Evolutionary conservation across 1,140 invertebrate genomes (phyloP), one percentile per base, ranked within the genome.

Genomic region (Chrysomallon squamiferum): DNA sequence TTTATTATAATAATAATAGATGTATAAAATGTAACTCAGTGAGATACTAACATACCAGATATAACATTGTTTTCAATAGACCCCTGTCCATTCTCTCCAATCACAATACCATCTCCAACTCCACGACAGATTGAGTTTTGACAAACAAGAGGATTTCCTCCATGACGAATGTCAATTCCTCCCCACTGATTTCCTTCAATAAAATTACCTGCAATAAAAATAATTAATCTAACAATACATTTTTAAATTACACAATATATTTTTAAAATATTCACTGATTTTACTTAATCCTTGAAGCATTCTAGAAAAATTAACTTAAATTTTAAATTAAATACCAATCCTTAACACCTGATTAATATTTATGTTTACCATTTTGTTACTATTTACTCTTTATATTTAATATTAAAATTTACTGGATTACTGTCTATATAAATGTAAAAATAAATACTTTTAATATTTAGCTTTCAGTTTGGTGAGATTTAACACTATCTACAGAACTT

Each of bases 161-260:
- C 75, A 58, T 78, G 73, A 20, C 80, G 60, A 5, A 82, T 80
- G 57, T 82, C 78, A 18, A 82, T 67, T 57, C 80, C 80, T 30
- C 75, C 80, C 80, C 80, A 82, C 52, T 76, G 76, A 65, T 82
- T 82, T 22, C 74, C 71, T 6, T 68, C 68, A 33, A 82, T 78
- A 9, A 73, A 66, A 62, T 82, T 82, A 59, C 76, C 80, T 82
- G 62, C 2, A 70, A 65, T 22, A 29, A 25, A 47, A 66, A 49
- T 20, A 38, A 64, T n/a, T n/a, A n/a, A 41, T 7, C 6, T 11
- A 25, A 41, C 25, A 49, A 47, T 13, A 2, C 29, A 18, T 6
- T 2, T 29, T 45, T 52, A 15, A 52, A 18, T 11, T n/a, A 32
- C 1, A 13, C 30, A 32, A 18, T 20, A 29, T 7, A 11, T 20